These are phyloP conservation scores for Chauna torquata DNA, from an alignment of 2,113 vertebrate genomes.

Conservation along the genomic window DNA sequence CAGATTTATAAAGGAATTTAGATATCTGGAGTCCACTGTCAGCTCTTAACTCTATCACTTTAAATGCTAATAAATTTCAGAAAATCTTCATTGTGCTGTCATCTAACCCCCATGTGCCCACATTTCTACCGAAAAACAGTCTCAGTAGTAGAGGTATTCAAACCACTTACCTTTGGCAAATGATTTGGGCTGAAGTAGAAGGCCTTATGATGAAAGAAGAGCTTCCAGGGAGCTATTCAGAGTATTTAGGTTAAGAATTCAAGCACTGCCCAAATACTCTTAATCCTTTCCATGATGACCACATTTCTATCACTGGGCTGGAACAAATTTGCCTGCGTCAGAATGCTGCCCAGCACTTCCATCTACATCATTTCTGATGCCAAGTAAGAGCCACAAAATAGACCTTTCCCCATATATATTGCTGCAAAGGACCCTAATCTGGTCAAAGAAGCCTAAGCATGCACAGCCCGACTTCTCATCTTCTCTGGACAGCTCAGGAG, in stretches of 20 bases:
- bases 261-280: neutral
- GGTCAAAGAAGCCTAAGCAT: neutral
- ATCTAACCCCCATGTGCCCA: neutral
- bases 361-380: neutral
- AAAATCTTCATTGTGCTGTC: neutral
- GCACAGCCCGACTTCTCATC: neutral
- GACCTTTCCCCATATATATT: neutral
- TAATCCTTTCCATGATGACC: constrained; percentile 2
- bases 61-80: neutral
- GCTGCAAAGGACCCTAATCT: neutral
- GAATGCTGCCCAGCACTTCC: neutral
- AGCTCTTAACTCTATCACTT: neutral
- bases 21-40: neutral
- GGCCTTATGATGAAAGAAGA: neutral
- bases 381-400: neutral
- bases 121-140: neutral
- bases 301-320: neutral
- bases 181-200: neutral
- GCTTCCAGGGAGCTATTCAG: neutral
- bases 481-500: neutral
- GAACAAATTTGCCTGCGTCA: neutral
- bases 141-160: neutral
- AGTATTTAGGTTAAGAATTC: neutral
- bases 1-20: neutral
- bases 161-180: neutral